Evolutionary conservation across 2,888 invertebrate genomes (phyloP), one percentile per base, ranked within the genome.

Genomic region (Aphidoletes aphidimyza): DNA sequence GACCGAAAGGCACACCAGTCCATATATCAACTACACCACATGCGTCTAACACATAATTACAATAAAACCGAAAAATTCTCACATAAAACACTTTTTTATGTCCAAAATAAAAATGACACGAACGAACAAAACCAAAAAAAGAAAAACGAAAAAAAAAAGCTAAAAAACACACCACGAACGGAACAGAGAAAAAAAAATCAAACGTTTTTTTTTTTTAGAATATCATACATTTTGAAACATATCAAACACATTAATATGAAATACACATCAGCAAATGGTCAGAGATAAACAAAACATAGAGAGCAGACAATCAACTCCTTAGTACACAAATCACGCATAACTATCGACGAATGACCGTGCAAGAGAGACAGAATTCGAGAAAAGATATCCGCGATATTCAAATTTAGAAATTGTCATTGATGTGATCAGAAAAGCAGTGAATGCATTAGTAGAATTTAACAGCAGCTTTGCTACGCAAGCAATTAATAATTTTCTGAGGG

Each of bases 11-110:
- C 37, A 81, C 19, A 22, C 37, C 19, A 81, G 81, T 37, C 81
- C 37, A 81, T 81, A 81, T 81, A 81, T 81, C 81, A 81, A 81
- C 36, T 81, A 81, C 83, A 83, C 83, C 83, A 83, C 83, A 83
- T 83, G 81, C 81, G 81, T 42, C 83, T 83, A 83, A 39, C 83
- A 83, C 42, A 83, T 42, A 45, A 83, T 83, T 83, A 83, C 83
- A 83, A 83, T 83, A 83, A 83, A 83, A 83, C 39, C 83, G 83
- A 39, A 83, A 83, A 83, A 83, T 83, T 83, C 83, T 45, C 83
- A 83, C 83, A 83, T 83, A 83, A 83, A 83, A 83, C 83, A 83
- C 83, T 83, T 83, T 83, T 81, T 81, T 83, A 83, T 83, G 83
- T 83, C 83, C 42, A 45, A 42, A 81, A 81, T 81, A 81, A 81